A percentile compares a stretch with the other conserved stretches of the same genome.
These are phyloP conservation scores for Lichenostomus cassidix DNA, from an alignment of 2,113 vertebrate genomes.

Conservation along the genomic window DNA sequence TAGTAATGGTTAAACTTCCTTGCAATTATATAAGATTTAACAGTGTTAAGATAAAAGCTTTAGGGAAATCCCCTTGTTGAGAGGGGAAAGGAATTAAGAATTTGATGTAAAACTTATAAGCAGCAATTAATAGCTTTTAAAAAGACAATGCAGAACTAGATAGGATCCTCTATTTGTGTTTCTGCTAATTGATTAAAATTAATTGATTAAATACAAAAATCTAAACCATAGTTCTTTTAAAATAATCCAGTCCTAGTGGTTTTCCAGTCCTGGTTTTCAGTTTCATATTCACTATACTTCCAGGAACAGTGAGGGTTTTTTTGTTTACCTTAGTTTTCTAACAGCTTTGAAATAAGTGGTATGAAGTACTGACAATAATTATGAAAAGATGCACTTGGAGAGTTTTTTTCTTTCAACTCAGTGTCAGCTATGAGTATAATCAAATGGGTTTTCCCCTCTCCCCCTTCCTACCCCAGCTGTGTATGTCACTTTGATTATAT, in stretches of 20 bases:
- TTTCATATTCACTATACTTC: background rate
- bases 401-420: background rate
- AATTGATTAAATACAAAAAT: background rate
- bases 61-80: background rate
- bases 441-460: background rate
- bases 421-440: background rate
- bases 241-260: background rate
- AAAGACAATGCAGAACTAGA: background rate
- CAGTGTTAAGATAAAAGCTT: background rate
- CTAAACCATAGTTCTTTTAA: background rate
- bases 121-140: background rate
- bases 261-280: background rate
- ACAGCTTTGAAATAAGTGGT: background rate
- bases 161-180: background rate
- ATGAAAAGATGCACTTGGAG: background rate
- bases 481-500: background rate
- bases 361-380: background rate
- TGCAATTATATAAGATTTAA: background rate
- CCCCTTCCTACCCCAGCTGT: background rate
- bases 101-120: background rate
- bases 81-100: background rate
- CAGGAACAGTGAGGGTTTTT: background rate
- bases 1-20: background rate
- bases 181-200: background rate
- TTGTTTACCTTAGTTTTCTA: background rate